A percentile compares a stretch with the other conserved stretches of the same genome.
Conservation (phyloP, 2,797 vertebrate species). For the Enteromius viviparus region DNA sequence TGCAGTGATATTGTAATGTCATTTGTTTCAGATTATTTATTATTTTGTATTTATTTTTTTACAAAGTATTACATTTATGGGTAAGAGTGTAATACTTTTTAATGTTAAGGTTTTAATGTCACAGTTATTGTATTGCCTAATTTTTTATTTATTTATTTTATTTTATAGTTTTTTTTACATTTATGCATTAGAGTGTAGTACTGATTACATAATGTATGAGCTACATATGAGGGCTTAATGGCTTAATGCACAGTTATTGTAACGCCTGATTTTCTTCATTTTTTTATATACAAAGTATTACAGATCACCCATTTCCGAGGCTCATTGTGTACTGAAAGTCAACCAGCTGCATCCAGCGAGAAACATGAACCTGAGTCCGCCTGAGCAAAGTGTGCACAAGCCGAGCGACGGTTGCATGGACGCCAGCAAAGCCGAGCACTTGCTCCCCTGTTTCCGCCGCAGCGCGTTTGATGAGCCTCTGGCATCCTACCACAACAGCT, state of each 20-base stretch:
- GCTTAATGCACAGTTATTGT: not conserved
- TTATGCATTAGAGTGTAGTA: not conserved
- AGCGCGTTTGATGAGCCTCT: constrained; percentile 75
- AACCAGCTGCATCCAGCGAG: not conserved
- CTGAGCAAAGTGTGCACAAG: constrained; percentile 74
- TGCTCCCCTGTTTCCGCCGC: constrained; percentile 77
- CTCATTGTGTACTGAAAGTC: not conserved
- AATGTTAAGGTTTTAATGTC: not conserved
- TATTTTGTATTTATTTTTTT: not conserved
- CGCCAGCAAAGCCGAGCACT: constrained; percentile 72
- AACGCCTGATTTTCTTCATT: not conserved
- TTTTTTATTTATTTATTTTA: not conserved
- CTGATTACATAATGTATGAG: not conserved
- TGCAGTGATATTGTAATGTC: not conserved
- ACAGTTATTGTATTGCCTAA: not conserved
- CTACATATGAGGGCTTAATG: not conserved
- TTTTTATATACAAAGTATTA: not conserved
- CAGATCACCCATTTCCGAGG: not conserved
- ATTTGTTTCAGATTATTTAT: not conserved
- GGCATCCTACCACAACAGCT: constrained; percentile 69
- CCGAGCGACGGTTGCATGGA: constrained; percentile 71
- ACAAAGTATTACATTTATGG: not conserved
- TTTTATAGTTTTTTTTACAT: not conserved
- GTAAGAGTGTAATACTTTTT: not conserved
- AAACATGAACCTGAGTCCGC: constrained; percentile 79